Conservation (phyloP, 2,113 vertebrate genomes). For the Neolamprologus modestus region DNA sequence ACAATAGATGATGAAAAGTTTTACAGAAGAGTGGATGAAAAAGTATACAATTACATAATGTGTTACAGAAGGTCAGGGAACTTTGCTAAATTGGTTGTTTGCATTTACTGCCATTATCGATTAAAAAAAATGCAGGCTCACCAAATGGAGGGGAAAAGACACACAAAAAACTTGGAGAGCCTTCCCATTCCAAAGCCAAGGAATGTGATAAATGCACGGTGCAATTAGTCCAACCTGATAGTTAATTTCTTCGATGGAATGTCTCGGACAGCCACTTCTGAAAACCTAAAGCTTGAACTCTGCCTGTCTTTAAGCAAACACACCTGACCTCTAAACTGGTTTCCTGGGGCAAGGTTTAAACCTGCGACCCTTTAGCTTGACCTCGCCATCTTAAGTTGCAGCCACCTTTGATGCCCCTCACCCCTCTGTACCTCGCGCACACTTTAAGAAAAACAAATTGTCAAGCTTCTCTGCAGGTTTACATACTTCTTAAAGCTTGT, state of each 20-base stretch:
- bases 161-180: background rate
- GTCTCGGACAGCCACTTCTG: conserved; percentile 27
- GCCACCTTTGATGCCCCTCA: conserved; percentile 47
- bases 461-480: background rate
- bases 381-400: conserved; percentile 35
- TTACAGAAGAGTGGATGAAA: background rate
- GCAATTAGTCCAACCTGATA: conserved; percentile 53
- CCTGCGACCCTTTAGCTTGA: conserved; percentile 49
- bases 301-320: conserved; percentile 61
- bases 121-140: background rate
- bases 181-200: background rate
- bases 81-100: background rate
- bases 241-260: conserved; percentile 53
- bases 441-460: background rate
- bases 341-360: conserved; percentile 63
- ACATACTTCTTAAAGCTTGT: background rate
- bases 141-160: background rate
- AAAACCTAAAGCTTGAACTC: conserved; percentile 50
- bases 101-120: background rate
- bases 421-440: background rate
- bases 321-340: conserved; percentile 56
- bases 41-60: background rate
- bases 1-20: background rate
- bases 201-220: conserved; percentile 41
- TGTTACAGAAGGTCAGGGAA: background rate